These are phyloP conservation scores for Eucera pruinosa DNA, from an alignment of 2,888 invertebrate species.

Conservation along the genomic window DNA sequence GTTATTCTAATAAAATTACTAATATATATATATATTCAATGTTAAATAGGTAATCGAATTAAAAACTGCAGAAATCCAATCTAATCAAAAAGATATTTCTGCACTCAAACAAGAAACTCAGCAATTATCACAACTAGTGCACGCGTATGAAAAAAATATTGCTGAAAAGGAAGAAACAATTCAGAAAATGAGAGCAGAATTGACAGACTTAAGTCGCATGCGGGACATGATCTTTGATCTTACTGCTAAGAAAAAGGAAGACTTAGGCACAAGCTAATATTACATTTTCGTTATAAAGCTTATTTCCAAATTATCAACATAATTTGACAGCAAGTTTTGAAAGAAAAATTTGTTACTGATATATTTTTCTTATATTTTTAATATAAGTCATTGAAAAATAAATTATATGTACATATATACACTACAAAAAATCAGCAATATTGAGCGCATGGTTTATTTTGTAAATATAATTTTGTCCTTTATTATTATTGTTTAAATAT, in stretches of 20 bases:
- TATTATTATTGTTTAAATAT: slow-evolving; percentile 35
- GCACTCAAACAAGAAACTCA: slow-evolving; percentile 78
- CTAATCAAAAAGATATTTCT: slow-evolving; percentile 73
- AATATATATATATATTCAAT: slow-evolving; percentile 20
- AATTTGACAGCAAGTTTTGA: slow-evolving; percentile 39
- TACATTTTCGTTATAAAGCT: slow-evolving; percentile 17
- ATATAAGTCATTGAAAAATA: slow-evolving; percentile 32
- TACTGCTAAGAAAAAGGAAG: slow-evolving; percentile 79
- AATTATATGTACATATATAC: slow-evolving; percentile 23
- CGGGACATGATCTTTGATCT: slow-evolving; percentile 81
- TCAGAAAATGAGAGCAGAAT: slow-evolving; percentile 71
- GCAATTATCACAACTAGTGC: slow-evolving; percentile 73
- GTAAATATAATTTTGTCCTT: slow-evolving; percentile 54
- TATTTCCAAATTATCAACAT: slow-evolving; percentile 35
- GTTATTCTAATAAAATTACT: background rate
- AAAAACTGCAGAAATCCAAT: slow-evolving; percentile 73
- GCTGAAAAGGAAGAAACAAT: slow-evolving; percentile 75
- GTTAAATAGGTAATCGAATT: slow-evolving; percentile 72
- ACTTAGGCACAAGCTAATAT: slow-evolving; percentile 62
- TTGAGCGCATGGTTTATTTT: slow-evolving; percentile 42
- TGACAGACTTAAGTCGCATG: slow-evolving; percentile 78
- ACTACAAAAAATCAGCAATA: slow-evolving; percentile 14
- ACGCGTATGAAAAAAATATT: slow-evolving; percentile 73
- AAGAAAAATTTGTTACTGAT: slow-evolving; percentile 16
- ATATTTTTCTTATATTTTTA: slow-evolving; percentile 41